Evolutionary conservation across 2,797 vertebrate species (phyloP).

Genomic region (Vireo griseus): DNA sequence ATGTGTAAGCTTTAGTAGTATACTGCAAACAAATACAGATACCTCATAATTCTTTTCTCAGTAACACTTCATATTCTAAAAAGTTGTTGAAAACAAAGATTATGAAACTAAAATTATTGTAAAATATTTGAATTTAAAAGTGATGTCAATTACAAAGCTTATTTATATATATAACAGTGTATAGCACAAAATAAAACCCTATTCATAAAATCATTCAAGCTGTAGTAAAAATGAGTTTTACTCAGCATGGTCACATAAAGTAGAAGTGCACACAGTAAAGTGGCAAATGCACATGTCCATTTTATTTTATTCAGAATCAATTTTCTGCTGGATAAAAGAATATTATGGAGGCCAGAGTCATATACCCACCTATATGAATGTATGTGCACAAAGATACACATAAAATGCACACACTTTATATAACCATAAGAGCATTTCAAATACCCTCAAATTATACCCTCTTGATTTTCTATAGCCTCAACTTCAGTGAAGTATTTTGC

Average conservation of each 20-base stretch:
- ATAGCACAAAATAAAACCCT: not conserved
- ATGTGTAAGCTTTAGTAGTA: not conserved
- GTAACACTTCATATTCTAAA: not conserved
- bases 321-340: not conserved
- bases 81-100: not conserved
- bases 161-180: not conserved
- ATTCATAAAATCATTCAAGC: not conserved
- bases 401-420: not conserved
- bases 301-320: not conserved
- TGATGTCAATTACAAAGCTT: not conserved
- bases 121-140: not conserved
- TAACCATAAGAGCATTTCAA: not conserved
- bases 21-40: not conserved
- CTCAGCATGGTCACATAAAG: not conserved
- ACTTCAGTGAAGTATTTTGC: not conserved
- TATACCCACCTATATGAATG: not conserved
- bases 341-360: not conserved
- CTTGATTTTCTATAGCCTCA: not conserved
- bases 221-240: not conserved
- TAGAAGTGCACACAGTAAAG: not conserved
- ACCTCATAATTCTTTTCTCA: not conserved
- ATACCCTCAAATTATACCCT: not conserved
- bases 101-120: not conserved
- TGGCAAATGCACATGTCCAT: not conserved
- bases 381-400: not conserved